A percentile compares a stretch with the other conserved stretches of the same genome.
Conservation (phyloP, 1,140 invertebrate species). For the Elysia chlorotica region DNA sequence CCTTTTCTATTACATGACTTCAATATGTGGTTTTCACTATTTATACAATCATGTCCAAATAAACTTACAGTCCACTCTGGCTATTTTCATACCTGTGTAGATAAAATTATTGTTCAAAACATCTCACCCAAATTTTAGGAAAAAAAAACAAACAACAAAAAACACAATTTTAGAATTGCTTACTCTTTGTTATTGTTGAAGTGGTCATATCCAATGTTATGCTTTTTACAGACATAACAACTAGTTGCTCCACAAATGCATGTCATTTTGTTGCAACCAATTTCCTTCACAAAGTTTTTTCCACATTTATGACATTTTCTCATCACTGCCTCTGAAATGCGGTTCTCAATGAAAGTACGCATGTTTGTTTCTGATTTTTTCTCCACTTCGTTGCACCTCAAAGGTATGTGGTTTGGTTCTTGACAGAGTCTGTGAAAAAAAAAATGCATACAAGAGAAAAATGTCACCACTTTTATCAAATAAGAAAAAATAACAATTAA, state of each 20-base stretch:
- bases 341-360: constrained; percentile 69
- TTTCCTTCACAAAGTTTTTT: constrained; percentile 69
- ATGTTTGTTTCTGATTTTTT: constrained; percentile 66
- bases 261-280: constrained; percentile 75
- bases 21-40: background rate
- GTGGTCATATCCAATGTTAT: constrained; percentile 68
- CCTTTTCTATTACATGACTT: background rate
- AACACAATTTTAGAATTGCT: background rate
- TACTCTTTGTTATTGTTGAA: constrained; percentile 61
- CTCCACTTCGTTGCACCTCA: constrained; percentile 69
- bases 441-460: too few species aligned
- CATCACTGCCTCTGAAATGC: constrained; percentile 72
- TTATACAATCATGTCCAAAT: background rate
- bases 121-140: background rate
- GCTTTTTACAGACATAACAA: constrained; percentile 73
- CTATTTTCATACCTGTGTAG: background rate
- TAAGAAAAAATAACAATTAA: too few species aligned
- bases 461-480: too few species aligned
- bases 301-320: constrained; percentile 70
- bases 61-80: background rate
- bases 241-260: constrained; percentile 72
- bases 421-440: constrained; percentile 65
- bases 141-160: background rate
- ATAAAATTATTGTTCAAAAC: background rate
- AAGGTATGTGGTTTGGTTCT: constrained; percentile 70